Conservation (phyloP, 2,888 invertebrate genomes). For the Cenopis cana region DNA sequence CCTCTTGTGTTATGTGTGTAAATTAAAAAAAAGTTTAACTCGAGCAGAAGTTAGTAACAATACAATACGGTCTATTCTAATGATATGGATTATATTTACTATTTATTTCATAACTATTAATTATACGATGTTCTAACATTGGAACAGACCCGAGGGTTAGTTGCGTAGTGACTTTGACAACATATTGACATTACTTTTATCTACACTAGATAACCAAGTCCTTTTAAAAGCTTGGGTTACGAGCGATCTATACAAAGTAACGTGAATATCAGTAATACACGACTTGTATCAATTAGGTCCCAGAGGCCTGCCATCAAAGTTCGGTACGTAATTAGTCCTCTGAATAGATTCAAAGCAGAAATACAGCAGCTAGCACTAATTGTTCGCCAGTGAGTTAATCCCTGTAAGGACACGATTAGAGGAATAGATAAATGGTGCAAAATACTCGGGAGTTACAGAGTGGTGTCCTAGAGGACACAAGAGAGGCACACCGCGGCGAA, state of each 20-base stretch:
- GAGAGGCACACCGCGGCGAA: too few relatives aligned
- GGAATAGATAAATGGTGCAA: too few relatives aligned
- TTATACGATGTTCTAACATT: conserved; percentile 3
- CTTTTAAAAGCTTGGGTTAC: too few relatives aligned
- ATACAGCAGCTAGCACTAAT: neutral
- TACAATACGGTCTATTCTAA: conserved; percentile 20
- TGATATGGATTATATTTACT: too few relatives aligned
- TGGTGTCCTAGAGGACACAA: too few relatives aligned
- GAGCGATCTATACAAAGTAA: too few relatives aligned
- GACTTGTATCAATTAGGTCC: neutral
- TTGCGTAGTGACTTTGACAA: neutral
- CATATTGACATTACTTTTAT: neutral
- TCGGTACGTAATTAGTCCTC: neutral
- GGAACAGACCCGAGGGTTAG: conserved; percentile 4
- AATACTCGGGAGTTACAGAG: too few relatives aligned
- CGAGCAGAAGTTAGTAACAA: conserved; percentile 11
- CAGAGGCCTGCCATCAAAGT: neutral
- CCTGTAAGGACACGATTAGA: too few relatives aligned
- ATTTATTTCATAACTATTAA: too few relatives aligned
- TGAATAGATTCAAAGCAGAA: conserved; percentile 8
- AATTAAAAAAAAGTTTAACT: conserved; percentile 13
- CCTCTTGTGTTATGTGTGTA: too few relatives aligned
- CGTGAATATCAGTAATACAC: neutral
- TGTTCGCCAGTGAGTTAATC: too few relatives aligned
- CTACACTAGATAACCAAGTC: too few relatives aligned